Conservation (phyloP, 2,113 vertebrate species). For the Carassius auratus region DNA sequence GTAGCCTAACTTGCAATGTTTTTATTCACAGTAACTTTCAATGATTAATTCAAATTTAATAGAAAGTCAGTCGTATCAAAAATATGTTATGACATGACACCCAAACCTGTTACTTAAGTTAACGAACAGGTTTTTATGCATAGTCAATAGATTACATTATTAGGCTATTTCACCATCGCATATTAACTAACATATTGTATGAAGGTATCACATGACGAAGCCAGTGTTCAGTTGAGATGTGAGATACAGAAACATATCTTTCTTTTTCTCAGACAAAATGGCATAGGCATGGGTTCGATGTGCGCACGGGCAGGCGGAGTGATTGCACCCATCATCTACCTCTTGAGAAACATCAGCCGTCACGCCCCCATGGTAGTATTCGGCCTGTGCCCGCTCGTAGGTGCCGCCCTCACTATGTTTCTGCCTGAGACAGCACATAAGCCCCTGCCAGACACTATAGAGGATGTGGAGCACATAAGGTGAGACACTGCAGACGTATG, state of each 20-base stretch:
- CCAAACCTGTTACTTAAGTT: too few relatives aligned
- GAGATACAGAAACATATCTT: not conserved
- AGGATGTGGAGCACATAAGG: constrained; percentile 68
- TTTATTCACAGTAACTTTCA: too few relatives aligned
- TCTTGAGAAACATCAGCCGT: constrained; percentile 58
- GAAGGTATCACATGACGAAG: too few relatives aligned
- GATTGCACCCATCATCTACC: constrained; percentile 69
- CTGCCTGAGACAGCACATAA: constrained; percentile 72
- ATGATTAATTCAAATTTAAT: too few relatives aligned
- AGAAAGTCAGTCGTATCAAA: too few relatives aligned
- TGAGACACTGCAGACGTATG: constrained; percentile 17
- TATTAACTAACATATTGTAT: too few relatives aligned
- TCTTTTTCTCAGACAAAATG: constrained; percentile 68
- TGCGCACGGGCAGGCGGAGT: constrained; percentile 71
- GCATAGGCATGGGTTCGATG: constrained; percentile 74
- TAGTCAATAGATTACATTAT: too few relatives aligned
- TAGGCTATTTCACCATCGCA: too few relatives aligned
- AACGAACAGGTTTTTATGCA: too few relatives aligned
- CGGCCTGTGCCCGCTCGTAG: constrained; percentile 70
- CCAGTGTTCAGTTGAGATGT: not conserved
- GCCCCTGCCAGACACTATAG: constrained; percentile 69
- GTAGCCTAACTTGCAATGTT: too few relatives aligned
- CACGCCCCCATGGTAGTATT: constrained; percentile 71
- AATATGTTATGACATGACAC: too few relatives aligned
- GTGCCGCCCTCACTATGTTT: constrained; percentile 66